phyloP scores from a whole-genome alignment of 1,140 invertebrate genomes.

The Drosophila tsacasi region DNA sequence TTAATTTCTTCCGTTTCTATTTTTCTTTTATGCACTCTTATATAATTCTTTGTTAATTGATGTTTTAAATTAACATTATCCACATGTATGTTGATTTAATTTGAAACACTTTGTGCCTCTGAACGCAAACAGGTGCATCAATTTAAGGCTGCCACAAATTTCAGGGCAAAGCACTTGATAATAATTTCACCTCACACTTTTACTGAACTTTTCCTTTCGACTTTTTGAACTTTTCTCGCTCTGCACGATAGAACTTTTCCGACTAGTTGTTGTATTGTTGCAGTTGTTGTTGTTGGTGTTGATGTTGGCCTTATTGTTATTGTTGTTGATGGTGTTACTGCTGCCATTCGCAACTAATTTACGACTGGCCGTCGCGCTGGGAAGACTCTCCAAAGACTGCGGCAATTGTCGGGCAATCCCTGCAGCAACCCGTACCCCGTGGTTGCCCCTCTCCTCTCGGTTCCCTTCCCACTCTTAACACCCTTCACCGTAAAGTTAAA shows the following conservation, averaged over 20 bases:
- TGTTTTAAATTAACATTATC: neutral
- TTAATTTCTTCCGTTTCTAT: neutral
- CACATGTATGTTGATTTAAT: neutral
- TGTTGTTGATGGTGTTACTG: conserved; percentile 50
- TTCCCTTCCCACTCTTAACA: conserved; percentile 8
- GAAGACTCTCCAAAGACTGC: conserved; percentile 75
- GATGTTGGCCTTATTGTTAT: conserved; percentile 18
- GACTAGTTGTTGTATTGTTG: conserved; percentile 11
- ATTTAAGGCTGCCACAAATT: conserved; percentile 39
- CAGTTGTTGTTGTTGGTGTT: neutral
- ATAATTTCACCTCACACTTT: conserved; percentile 48
- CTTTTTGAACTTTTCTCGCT: conserved; percentile 60
- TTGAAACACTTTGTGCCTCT: conserved; percentile 2
- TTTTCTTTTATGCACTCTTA: neutral
- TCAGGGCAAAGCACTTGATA: conserved; percentile 35
- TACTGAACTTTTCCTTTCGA: conserved; percentile 43
- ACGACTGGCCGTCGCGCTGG: conserved; percentile 61
- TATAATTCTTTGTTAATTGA: neutral
- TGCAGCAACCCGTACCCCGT: conserved; percentile 8
- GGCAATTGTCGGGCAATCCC: conserved; percentile 62
- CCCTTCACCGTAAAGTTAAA: conserved; percentile 51
- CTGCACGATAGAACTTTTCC: conserved; percentile 33
- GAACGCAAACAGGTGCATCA: conserved; percentile 34
- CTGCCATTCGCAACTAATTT: conserved; percentile 70
- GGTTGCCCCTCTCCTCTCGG: neutral